These are phyloP conservation scores for Smutsia temminckii DNA, from an alignment of 2,797 vertebrate species.

Conservation along the genomic window DNA sequence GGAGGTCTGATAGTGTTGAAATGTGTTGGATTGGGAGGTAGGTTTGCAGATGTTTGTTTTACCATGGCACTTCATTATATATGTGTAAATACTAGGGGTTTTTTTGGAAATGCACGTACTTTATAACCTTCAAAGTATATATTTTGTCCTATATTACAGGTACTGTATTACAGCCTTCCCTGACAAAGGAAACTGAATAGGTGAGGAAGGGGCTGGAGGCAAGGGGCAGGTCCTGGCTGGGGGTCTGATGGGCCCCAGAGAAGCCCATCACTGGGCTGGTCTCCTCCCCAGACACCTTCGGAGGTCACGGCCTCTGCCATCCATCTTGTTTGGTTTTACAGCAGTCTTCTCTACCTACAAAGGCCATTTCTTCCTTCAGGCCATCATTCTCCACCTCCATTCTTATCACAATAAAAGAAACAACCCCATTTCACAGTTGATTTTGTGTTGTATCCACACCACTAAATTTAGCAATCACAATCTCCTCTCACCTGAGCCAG, in stretches of 20 bases:
- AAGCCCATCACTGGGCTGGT: not conserved
- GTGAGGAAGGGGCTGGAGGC: not conserved
- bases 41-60: not conserved
- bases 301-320: not conserved
- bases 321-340: not conserved
- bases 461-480: not conserved
- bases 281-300: not conserved
- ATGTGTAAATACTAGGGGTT: not conserved
- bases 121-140: not conserved
- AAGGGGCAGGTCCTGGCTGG: not conserved
- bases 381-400: not conserved
- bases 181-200: not conserved
- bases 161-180: not conserved
- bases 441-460: not conserved
- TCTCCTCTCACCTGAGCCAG: not conserved
- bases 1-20: not conserved
- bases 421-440: not conserved
- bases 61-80: not conserved
- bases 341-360: not conserved
- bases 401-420: not conserved
- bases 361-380: not conserved
- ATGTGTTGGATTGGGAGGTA: not conserved
- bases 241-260: not conserved
- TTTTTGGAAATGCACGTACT: not conserved
- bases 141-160: not conserved